Conservation (phyloP, 2,888 invertebrate species). For the Terebella lapidaria region DNA sequence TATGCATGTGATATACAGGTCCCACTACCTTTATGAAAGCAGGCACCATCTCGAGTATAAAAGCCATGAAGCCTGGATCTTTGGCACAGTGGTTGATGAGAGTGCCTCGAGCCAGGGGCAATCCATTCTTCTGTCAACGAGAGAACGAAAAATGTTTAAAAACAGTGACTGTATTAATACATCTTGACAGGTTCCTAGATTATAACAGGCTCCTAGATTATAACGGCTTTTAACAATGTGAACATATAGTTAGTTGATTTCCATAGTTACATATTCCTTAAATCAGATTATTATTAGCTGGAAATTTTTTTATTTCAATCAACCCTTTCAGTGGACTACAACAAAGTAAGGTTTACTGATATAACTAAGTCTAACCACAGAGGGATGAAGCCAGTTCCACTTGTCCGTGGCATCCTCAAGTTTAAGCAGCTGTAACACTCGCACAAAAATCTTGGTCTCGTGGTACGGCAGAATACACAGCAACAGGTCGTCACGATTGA, state of each 20-base stretch:
- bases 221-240: no score
- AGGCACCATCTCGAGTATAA: constrained; percentile 61
- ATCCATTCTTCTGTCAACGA: constrained; percentile 61
- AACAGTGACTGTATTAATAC: no score
- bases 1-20: no score
- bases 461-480: constrained; percentile 84
- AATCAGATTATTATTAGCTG: no score
- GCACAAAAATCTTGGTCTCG: constrained; percentile 81
- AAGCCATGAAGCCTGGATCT: constrained; percentile 63
- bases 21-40: constrained; percentile 61
- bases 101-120: constrained; percentile 68
- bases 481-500: constrained; percentile 77
- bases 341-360: not conserved
- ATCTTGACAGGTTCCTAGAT: no score
- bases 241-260: no score
- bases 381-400: constrained; percentile 59
- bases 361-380: not conserved
- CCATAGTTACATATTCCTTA: no score
- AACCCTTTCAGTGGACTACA: not conserved
- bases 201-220: no score
- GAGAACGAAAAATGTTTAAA: not conserved
- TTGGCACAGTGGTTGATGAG: constrained; percentile 70
- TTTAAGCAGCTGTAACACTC: constrained; percentile 70
- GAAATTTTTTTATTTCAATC: no score
- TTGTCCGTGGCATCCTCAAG: constrained; percentile 54